Conservation (phyloP, 2,888 invertebrate species). For the Hyalella azteca region DNA sequence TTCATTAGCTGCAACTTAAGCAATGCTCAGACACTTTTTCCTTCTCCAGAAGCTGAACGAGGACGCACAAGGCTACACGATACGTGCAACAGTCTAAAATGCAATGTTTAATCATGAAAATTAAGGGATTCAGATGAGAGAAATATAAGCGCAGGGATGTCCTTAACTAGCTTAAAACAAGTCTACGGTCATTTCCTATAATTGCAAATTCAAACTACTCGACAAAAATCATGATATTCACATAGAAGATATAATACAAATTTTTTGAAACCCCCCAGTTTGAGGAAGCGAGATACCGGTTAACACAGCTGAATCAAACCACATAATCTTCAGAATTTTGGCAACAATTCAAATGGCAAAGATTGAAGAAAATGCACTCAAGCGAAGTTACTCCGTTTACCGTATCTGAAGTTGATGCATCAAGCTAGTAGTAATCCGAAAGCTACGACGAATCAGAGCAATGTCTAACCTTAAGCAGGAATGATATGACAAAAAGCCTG, state of each 20-base stretch:
- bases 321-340: neutral
- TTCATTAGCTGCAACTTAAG: neutral
- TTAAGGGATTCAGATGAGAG: neutral
- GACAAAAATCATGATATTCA: slow-evolving; percentile 6
- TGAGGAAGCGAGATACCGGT: neutral
- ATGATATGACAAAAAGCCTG: neutral
- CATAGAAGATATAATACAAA: neutral
- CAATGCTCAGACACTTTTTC: neutral
- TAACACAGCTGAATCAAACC: neutral
- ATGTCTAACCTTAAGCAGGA: neutral
- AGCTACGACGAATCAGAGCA: no score
- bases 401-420: no score
- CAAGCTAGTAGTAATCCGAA: no score
- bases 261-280: neutral
- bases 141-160: neutral
- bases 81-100: neutral
- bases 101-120: neutral
- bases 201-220: neutral
- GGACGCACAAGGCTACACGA: neutral
- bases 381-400: neutral
- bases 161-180: neutral
- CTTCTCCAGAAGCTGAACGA: neutral
- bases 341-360: no score
- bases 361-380: no score
- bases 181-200: neutral